Base-by-base conservation (phyloP, 2,888 invertebrate species). In the Marronus borbonicus region DNA sequence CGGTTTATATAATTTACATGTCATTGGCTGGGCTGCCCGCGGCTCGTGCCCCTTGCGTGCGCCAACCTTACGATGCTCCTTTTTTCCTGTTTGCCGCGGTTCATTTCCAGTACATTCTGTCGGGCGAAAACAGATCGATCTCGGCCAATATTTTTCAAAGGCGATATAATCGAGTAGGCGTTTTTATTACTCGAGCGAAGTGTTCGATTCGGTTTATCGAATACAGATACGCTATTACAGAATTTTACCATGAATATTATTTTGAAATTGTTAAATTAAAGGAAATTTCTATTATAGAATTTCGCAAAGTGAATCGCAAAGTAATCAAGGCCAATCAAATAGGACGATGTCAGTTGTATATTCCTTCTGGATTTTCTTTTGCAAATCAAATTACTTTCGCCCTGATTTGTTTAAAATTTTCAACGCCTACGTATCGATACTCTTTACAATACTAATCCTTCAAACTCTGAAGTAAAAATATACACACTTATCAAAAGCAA, bases 1-100 rank as follows among this genome's bases (percentile, higher is more conserved):
- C 80, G 82, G 82, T 83, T 83, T 79, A 78, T 80, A 81, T 83
- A 83, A 83, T 84, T 83, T 84, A 84, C 83, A 84, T 85, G 84
- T 84, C 83, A 84, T 84, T 84, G 84, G 83, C 81, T 83, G 83
- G 81, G 81, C 82, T 80, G 84, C 84, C 84, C 81, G 83, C 83
- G 85, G 84, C 85, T 84, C 84, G 84, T 84, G 84, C 84, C 81
- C 78, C 78, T 76, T 76, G 80, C 81, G 80, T 82, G 80, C 81
- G 80, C 81, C 80, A 76, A 76, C 76, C 76, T 20, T 44, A 44
- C 76, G 52, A 72, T 60, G 72, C 31, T 74, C 72, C 60, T 74
- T 36, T 74, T 74, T 74, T 44, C 44, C 44, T 44, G 14, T 14
- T 62, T 62, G 62, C 62, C 62, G 62, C 62, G 55, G 20, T 58